Base-by-base conservation (phyloP, 1,140 invertebrate genomes). In the Plutomurus gul region DNA sequence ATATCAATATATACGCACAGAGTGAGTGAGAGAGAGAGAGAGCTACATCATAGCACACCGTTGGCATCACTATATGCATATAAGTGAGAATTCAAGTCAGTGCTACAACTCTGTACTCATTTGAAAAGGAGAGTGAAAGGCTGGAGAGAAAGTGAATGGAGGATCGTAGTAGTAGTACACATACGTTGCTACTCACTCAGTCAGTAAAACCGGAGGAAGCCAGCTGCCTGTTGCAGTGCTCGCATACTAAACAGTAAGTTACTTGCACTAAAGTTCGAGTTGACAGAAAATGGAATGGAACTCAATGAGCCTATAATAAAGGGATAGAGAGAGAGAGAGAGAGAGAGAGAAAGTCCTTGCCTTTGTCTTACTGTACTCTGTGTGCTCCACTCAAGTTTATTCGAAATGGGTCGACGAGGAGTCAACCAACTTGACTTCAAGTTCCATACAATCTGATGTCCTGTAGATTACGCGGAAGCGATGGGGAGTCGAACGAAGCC, bases 201-300 rank as follows among this genome's bases (percentile, higher is more conserved):
- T 18, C 5, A 7, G 46, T 1, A 22, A 51, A 49, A 10, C n/a
- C n/a, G 47, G 47, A 22, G 25, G 51, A 27, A 65, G 27, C 27
- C 56, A 65, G 56, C 56, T 65, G 56, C 56, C 56, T 65, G 56
- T 65, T 65, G 56, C 56, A 65, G 56, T 36, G 27, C 27, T 65
- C 56, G 56, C 25, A 65, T 65, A 65, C 56, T 65, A 65, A 65
- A 65, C 56, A 65, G 56, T 65, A 33, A 33, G 56, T 65, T 65
- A 65, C 25, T 65, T 30, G 56, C 56, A n/a, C 22, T 33, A 65
- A 65, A 65, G 56, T 65, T 65, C 56, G 25, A 18, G 27, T 65
- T 30, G 56, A 65, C 56, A 65, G 56, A 33, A n/a, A n/a, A 65
- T 65, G 56, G 27, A 65, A 65, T 65, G 56, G 56, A 33, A 65